Base-by-base conservation (phyloP, 2,113 vertebrate genomes). In the Vidua chalybeata region DNA sequence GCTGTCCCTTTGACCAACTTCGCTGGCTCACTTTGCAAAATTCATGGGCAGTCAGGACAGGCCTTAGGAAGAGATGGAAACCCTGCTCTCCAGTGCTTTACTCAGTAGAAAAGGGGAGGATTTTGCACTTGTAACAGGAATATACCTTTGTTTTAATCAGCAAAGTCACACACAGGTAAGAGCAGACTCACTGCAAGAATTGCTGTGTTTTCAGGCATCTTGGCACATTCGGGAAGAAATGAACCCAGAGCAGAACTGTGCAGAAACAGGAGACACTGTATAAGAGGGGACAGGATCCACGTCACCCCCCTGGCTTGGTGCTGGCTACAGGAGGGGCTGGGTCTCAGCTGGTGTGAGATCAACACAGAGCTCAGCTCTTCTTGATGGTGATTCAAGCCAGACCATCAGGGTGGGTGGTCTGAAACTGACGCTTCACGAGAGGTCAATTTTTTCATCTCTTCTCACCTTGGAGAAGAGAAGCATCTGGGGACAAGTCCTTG, bases 31-130 rank as follows among this genome's bases (percentile, higher is more conserved):
- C 30, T 55, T 87, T 22, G 30, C n/a, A 51, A 49, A 85, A 75
- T 33, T 16, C 0, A 0, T 43, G 43, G 43, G 4, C 23, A 45
- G 13, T 10, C n/a, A 48, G 15, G 6, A 14, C 15, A 72, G 13
- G 4, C 12, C 8, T 46, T 12, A 41, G 24, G 55, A 61, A 49
- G 43, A 21, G 15, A 13, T 1, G 6, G 68, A 31, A 84, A 56
- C 6, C 1, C 7, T 9, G 5, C 6, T 82, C 26, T 20, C 22
- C 30, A 37, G 8, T 13, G 35, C 54, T 55, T 55, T 51, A 20
- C 2, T 52, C 12, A 15, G 30, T 4, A 39, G 41, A 64, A 89
- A 74, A 81, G 8, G 1, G 30, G 30, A 28, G 9, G 14, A 54
- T 54, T 84, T 58, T 59, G 16, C 35, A 23, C 3, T 23, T 75